phyloP scores from a whole-genome alignment of 2,888 invertebrate genomes.

The Acronicta psi region DNA sequence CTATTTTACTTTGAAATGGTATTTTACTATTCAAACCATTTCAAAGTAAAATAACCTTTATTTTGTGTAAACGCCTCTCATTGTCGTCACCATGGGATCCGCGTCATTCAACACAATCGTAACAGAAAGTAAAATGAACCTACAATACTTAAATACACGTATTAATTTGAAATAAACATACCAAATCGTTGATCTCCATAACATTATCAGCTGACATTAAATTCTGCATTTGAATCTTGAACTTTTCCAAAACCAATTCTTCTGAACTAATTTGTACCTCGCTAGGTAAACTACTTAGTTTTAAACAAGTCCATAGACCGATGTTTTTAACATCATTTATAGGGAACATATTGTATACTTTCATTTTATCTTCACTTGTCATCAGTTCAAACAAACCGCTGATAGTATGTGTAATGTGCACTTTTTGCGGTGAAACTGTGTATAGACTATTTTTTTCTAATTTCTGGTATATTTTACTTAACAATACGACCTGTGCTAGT shows the following conservation, averaged over 20 bases:
- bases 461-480: slow-evolving; percentile 72
- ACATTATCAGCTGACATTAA: slow-evolving; percentile 20
- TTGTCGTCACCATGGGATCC: too few relatives aligned
- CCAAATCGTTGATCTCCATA: slow-evolving; percentile 57
- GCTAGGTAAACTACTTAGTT: slow-evolving; percentile 66
- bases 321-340: slow-evolving; percentile 63
- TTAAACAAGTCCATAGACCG: slow-evolving; percentile 68
- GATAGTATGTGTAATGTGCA: slow-evolving; percentile 67
- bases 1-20: too few relatives aligned
- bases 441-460: slow-evolving; percentile 64
- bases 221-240: slow-evolving; percentile 52
- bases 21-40: too few relatives aligned
- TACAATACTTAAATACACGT: too few relatives aligned
- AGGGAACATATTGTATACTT: slow-evolving; percentile 65
- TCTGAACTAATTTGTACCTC: slow-evolving; percentile 58
- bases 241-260: slow-evolving; percentile 56
- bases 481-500: slow-evolving; percentile 62
- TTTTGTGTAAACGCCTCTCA: too few relatives aligned
- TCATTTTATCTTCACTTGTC: slow-evolving; percentile 66
- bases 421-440: slow-evolving; percentile 69
- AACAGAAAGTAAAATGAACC: too few relatives aligned
- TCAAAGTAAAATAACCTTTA: too few relatives aligned
- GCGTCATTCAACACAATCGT: too few relatives aligned
- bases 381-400: slow-evolving; percentile 66
- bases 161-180: slow-evolving; percentile 35